Evolutionary conservation across 1,140 invertebrate species (phyloP), one percentile per base, ranked within the genome.

Genomic region (Drosophila biarmipes): DNA sequence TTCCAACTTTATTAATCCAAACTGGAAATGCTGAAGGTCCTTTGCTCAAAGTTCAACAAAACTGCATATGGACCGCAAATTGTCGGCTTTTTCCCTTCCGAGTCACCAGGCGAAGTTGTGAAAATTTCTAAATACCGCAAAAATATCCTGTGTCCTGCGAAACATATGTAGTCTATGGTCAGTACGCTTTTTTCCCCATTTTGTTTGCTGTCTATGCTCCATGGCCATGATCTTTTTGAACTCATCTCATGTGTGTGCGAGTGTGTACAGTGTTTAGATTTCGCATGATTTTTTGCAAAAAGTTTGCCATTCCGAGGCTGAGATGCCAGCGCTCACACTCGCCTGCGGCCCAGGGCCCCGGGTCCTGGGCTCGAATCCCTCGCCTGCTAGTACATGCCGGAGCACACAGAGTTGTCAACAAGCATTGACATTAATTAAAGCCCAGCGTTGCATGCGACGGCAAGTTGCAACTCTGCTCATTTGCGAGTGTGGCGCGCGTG

Each of bases 351-450:
- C 15, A 8, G 42, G 15, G 34, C 31, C 31, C 35, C 15, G 49
- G 55, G 34, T 24, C 31, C 35, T 14, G 49, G 55, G 59, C 49
- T 21, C 10, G 54, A 63, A 66, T 51, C 46, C 37, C 68, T 72
- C 52, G 68, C 68, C 68, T 72, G n/a, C n/a, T n/a, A n/a, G n/a
- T n/a, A 57, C 58, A 55, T 64, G 31, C 52, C 51, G 45, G 45
- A 45, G 71, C 71, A 56, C 54, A 43, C 48, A 54, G 71, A 80
- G 73, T 78, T 86, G 77, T 85, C 81, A 80, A 85, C 81, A 85
- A 86, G 81, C 81, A 86, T 85, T 86, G 81, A 80, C 81, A 86
- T 86, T 86, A 86, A 86, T 86, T 86, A 86, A 86, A 86, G 78
- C 63, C 59, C 81, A 86, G 43, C 68, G 81, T 80, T 80, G 81